These are phyloP conservation scores for Microctenopoma lineatum DNA, from an alignment of 2,797 vertebrate species.

Conservation along the genomic window DNA sequence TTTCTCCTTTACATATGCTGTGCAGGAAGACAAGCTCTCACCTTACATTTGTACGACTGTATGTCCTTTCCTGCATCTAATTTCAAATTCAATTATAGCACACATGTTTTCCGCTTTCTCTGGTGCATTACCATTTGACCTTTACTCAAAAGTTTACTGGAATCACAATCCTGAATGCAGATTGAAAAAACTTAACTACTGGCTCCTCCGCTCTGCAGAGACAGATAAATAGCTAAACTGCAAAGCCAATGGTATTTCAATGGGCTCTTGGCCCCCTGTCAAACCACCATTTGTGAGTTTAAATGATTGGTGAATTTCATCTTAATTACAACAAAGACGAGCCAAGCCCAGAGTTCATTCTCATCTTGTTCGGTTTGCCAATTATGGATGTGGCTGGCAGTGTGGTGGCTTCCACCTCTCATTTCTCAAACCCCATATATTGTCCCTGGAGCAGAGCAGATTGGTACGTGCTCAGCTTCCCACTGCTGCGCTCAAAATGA, in stretches of 20 bases:
- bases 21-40: constrained; percentile 5
- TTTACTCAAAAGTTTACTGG: constrained; percentile 68
- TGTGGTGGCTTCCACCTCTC: constrained; percentile 63
- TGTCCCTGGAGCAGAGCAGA: constrained; percentile 73
- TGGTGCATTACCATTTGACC: constrained; percentile 52
- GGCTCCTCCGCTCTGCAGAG: constrained; percentile 59
- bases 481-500: constrained; percentile 72
- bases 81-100: constrained; percentile 36
- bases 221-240: constrained; percentile 68
- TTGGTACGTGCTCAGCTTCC: constrained; percentile 65
- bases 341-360: constrained; percentile 78
- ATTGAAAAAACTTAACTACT: constrained; percentile 59
- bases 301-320: constrained; percentile 85
- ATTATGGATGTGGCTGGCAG: constrained; percentile 73
- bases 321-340: constrained; percentile 88
- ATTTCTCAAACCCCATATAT: constrained; percentile 71
- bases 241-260: constrained; percentile 74
- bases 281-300: constrained; percentile 81
- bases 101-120: constrained; percentile 82
- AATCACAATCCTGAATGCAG: constrained; percentile 42
- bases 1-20: constrained; percentile 20
- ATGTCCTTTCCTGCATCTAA: constrained; percentile 61
- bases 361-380: constrained; percentile 78
- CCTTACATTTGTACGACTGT: constrained; percentile 60
- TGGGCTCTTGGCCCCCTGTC: constrained; percentile 81